phyloP scores from a whole-genome alignment of 2,797 vertebrate species.

The Vespertilio murinus region DNA sequence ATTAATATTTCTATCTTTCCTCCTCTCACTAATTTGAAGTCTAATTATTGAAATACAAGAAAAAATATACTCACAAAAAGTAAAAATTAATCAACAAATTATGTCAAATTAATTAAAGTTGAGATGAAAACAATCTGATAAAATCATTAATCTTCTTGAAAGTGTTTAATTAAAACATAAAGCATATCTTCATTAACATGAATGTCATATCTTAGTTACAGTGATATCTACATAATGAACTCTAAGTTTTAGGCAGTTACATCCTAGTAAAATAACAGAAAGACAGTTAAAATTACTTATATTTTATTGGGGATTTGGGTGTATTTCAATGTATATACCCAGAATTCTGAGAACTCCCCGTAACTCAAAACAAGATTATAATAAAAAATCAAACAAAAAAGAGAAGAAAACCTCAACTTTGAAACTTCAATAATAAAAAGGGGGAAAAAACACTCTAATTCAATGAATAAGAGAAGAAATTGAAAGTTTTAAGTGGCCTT shows the following conservation, averaged over 20 bases:
- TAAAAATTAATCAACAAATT: constrained; percentile 57
- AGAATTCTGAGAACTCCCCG: not conserved
- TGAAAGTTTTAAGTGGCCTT: not conserved
- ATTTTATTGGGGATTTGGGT: constrained; percentile 5
- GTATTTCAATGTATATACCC: not conserved
- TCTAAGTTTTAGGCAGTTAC: constrained; percentile 32
- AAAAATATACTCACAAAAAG: constrained; percentile 15
- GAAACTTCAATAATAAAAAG: not conserved
- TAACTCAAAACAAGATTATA: constrained; percentile 11
- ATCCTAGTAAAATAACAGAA: constrained; percentile 29
- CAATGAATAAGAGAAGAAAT: not conserved
- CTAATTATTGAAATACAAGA: constrained; percentile 41
- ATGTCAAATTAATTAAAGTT: constrained; percentile 58
- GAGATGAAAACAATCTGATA: constrained; percentile 64
- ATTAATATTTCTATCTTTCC: constrained; percentile 22
- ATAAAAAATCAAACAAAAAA: constrained; percentile 11
- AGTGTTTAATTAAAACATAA: constrained; percentile 57
- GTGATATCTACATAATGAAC: constrained; percentile 53
- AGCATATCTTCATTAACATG: constrained; percentile 45
- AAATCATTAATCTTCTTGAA: constrained; percentile 54
- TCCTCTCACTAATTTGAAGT: not conserved
- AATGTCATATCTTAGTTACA: constrained; percentile 31
- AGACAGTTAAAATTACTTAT: not conserved
- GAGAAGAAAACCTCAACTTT: not conserved
- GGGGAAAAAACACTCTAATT: not conserved